These are phyloP conservation scores for Pammene fasciana DNA, from an alignment of 2,888 invertebrate genomes.

Conservation along the genomic window DNA sequence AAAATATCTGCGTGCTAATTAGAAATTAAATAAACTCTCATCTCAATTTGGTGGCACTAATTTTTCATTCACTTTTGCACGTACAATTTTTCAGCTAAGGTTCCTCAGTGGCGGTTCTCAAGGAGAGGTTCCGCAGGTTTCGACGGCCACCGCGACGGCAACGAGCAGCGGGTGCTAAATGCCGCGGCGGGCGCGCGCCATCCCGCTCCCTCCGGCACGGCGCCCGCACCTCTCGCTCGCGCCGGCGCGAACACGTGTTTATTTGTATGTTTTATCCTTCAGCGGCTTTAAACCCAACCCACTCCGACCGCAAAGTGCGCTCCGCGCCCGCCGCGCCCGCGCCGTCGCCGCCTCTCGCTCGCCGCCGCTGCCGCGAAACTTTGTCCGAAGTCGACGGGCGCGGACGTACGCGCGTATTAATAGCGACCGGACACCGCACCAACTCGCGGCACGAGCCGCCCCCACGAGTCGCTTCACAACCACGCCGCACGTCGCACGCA, in stretches of 20 bases:
- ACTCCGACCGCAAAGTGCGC: conserved; percentile 86
- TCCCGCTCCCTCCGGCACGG: conserved; percentile 73
- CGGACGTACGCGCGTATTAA: conserved; percentile 82
- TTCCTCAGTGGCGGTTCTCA: neutral
- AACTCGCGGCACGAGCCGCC: conserved; percentile 47
- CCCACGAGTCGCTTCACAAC: conserved; percentile 55
- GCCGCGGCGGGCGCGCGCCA: conserved; percentile 74
- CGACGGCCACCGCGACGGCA: conserved; percentile 49
- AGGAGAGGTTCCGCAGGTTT: conserved; percentile 32
- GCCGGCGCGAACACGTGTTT: conserved; percentile 86
- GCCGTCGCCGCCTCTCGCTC: conserved; percentile 77
- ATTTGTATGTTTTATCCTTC: conserved; percentile 86
- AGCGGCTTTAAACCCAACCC: conserved; percentile 87
- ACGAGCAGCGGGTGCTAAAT: conserved; percentile 73
- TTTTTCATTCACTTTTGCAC: conserved; percentile 31
- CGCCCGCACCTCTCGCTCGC: conserved; percentile 80
- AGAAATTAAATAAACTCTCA: too few species aligned
- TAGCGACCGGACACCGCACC: conserved; percentile 78
- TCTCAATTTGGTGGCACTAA: conserved; percentile 8
- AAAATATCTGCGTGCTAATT: too few species aligned
- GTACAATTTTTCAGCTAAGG: conserved; percentile 10
- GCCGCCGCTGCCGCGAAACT: conserved; percentile 80
- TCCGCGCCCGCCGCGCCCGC: conserved; percentile 83
- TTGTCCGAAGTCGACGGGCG: conserved; percentile 82
- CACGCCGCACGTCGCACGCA: conserved; percentile 66